These are phyloP conservation scores for Heliconius charithonia DNA, from an alignment of 2,888 invertebrate genomes.

Conservation along the genomic window DNA sequence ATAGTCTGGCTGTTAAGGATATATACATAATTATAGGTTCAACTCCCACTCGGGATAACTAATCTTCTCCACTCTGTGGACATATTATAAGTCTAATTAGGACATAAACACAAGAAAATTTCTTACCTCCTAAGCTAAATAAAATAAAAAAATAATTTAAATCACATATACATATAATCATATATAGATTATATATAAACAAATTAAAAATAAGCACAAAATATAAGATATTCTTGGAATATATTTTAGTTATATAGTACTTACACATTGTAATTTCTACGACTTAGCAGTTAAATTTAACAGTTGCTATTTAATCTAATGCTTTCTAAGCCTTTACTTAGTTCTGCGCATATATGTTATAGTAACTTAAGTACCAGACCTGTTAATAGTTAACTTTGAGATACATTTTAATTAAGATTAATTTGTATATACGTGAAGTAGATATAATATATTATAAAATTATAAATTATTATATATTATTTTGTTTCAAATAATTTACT, in stretches of 20 bases:
- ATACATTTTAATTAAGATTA: neutral
- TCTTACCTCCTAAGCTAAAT: no score
- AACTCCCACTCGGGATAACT: no score
- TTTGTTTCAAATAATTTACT: no score
- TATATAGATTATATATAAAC: neutral
- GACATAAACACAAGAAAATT: no score
- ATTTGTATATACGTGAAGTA: neutral
- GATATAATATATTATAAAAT: neutral
- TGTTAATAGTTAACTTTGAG: neutral
- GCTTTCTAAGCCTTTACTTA: slow-evolving; percentile 17
- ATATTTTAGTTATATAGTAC: neutral
- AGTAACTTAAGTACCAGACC: slow-evolving; percentile 1
- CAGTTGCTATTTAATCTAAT: slow-evolving; percentile 10
- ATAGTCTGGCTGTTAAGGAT: no score
- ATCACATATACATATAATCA: neutral
- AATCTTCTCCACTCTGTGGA: no score
- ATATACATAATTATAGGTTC: no score
- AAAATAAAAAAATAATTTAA: no score
- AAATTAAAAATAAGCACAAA: neutral
- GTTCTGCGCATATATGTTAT: neutral
- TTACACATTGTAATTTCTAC: neutral
- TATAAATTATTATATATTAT: no score
- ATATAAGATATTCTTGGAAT: neutral
- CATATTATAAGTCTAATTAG: no score
- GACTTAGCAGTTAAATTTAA: neutral